phyloP scores from a whole-genome alignment of 2,888 invertebrate genomes.

The Abrostola tripartita region DNA sequence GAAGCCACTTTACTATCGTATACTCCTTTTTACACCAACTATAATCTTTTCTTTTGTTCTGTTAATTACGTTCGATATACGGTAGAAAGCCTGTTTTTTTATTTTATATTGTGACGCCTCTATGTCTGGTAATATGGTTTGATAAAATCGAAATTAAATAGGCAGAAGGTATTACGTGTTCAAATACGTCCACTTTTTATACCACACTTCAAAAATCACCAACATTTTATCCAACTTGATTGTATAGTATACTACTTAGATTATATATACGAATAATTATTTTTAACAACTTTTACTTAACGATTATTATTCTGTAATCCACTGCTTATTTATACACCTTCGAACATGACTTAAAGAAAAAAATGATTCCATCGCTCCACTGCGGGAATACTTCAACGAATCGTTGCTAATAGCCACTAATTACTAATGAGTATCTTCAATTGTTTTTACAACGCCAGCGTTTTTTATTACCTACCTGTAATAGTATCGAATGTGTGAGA shows the following conservation, averaged over 20 bases:
- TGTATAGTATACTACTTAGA: background rate
- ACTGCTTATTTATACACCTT: background rate
- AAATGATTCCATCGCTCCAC: background rate
- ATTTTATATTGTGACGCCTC: background rate
- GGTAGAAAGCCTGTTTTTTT: background rate
- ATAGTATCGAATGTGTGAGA: background rate
- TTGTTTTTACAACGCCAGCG: conserved; percentile 8
- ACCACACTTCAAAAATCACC: too few relatives aligned
- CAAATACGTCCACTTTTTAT: too few relatives aligned
- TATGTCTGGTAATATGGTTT: background rate
- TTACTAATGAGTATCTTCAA: conserved; percentile 10
- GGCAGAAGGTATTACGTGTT: too few relatives aligned
- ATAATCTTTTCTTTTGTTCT: background rate
- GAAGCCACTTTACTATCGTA: conserved; percentile 48
- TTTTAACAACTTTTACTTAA: too few relatives aligned
- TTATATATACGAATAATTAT: too few relatives aligned
- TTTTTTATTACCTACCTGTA: conserved; percentile 6
- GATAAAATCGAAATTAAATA: background rate
- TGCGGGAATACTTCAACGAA: conserved; percentile 10
- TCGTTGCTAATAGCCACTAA: conserved; percentile 8
- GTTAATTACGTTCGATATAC: background rate
- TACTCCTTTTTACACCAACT: background rate
- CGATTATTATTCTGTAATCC: background rate
- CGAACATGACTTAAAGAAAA: background rate
- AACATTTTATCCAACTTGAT: too few relatives aligned